phyloP scores from a whole-genome alignment of 2,113 vertebrate species.

The Baryphthengus martii region DNA sequence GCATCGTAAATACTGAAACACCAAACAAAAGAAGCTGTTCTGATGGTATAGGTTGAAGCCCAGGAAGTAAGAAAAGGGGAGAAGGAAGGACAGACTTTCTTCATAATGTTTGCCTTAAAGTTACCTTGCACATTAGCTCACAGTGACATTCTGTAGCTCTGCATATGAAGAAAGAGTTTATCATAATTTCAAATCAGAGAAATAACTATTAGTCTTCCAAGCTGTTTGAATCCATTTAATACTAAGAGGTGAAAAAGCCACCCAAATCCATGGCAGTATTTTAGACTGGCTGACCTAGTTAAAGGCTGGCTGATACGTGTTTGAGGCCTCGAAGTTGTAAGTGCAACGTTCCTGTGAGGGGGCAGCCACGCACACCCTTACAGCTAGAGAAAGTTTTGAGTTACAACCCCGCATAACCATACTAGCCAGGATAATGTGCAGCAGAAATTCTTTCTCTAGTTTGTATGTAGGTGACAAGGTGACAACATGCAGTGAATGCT shows the following conservation, averaged over 20 bases:
- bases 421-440: background rate
- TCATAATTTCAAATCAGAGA: background rate
- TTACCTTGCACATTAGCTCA: background rate
- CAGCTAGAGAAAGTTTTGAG: background rate
- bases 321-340: background rate
- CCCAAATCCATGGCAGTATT: background rate
- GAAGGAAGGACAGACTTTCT: background rate
- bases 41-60: background rate
- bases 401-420: background rate
- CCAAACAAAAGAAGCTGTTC: background rate
- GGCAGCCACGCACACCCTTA: background rate
- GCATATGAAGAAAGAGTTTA: background rate
- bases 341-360: background rate
- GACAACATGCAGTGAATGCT: background rate
- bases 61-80: background rate
- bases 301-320: background rate
- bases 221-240: background rate
- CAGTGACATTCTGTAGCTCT: background rate
- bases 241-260: background rate
- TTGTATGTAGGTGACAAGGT: background rate
- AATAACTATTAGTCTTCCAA: background rate
- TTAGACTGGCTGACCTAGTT: background rate
- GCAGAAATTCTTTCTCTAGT: background rate
- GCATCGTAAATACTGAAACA: background rate
- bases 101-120: background rate